Conservation (phyloP, 2,888 invertebrate species). For the Elysia crispata region DNA sequence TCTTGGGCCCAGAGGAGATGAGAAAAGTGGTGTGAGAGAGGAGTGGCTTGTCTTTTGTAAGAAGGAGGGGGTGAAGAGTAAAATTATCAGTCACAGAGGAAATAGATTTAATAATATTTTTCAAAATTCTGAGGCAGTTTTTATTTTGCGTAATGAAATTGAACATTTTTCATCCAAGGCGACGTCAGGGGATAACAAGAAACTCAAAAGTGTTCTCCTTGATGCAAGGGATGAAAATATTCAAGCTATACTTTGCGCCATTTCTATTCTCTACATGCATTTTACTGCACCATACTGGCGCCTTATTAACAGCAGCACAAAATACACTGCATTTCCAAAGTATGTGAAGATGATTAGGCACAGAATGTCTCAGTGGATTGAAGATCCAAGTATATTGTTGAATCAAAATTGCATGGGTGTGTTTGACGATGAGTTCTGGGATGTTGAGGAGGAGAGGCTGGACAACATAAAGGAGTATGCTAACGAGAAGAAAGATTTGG, state of each 20-base stretch:
- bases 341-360: conserved; percentile 11
- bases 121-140: conserved; percentile 3
- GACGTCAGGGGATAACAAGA: neutral
- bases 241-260: neutral
- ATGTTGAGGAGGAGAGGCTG: neutral
- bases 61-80: neutral
- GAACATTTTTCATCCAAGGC: neutral
- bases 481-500: neutral
- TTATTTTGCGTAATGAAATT: neutral
- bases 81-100: neutral
- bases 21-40: conserved; percentile 27
- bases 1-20: conserved; percentile 20
- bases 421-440: neutral
- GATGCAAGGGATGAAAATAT: neutral
- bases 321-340: neutral
- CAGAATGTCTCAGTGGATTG: neutral
- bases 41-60: conserved; percentile 21
- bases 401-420: neutral
- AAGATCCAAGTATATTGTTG: neutral
- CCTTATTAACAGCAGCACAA: neutral
- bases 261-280: neutral
- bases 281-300: conserved; percentile 21
- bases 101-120: conserved; percentile 36
- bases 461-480: neutral
- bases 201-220: neutral